Evolutionary conservation across 2,113 vertebrate genomes (phyloP).

Genomic region (Tachysurus fulvidraco): DNA sequence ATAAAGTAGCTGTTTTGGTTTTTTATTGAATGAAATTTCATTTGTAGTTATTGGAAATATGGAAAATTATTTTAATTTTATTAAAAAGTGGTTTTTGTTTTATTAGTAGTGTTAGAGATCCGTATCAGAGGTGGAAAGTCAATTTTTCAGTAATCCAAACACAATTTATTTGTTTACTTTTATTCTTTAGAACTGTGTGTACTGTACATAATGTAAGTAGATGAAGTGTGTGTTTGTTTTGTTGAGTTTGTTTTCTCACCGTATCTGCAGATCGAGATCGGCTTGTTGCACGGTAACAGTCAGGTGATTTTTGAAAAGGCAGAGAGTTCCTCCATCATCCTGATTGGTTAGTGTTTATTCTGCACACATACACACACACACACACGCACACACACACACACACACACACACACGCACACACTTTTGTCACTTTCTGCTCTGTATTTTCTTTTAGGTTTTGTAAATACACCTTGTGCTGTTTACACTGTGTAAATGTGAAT

Average conservation of each 20-base stretch:
- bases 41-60: too few species aligned
- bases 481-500: not conserved
- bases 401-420: not conserved
- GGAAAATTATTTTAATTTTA: too few species aligned
- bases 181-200: not conserved
- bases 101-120: too few species aligned
- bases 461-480: not conserved
- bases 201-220: not conserved
- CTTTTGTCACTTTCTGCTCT: not conserved
- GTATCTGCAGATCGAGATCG: slow-evolving; percentile 79
- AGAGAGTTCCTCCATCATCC: slow-evolving; percentile 86
- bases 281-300: slow-evolving; percentile 89
- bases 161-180: not conserved
- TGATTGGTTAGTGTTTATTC: slow-evolving; percentile 82
- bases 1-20: too few species aligned
- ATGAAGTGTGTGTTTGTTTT: not conserved
- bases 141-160: too few species aligned
- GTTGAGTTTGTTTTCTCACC: not conserved
- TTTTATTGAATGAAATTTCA: too few species aligned
- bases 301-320: slow-evolving; percentile 97
- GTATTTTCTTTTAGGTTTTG: not conserved
- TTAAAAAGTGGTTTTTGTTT: too few species aligned
- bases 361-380: not conserved
- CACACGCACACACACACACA: not conserved
- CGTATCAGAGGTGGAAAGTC: too few species aligned